Conservation (phyloP, 2,888 invertebrate species). For the Ophion slaviceki region DNA sequence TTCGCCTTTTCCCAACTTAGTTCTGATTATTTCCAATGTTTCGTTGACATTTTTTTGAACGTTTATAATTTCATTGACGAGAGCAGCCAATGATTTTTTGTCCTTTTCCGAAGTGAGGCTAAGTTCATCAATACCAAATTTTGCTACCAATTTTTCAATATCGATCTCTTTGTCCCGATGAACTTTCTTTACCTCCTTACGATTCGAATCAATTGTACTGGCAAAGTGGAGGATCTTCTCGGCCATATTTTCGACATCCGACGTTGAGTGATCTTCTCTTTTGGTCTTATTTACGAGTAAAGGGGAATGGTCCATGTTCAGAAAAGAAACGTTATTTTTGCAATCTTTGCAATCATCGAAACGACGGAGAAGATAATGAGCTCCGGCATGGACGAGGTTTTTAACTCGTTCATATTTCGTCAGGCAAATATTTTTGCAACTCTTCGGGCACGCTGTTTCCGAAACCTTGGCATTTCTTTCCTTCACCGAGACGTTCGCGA, state of each 20-base stretch:
- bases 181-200: conserved; percentile 17
- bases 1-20: conserved; percentile 54
- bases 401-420: conserved; percentile 56
- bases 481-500: conserved; percentile 6
- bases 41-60: conserved; percentile 71
- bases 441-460: conserved; percentile 10
- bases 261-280: conserved; percentile 48
- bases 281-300: conserved; percentile 31
- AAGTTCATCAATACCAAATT: conserved; percentile 66
- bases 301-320: neutral
- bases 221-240: conserved; percentile 68
- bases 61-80: conserved; percentile 69
- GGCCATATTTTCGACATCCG: conserved; percentile 63
- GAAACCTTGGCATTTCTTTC: conserved; percentile 11
- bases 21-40: conserved; percentile 70
- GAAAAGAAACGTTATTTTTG: conserved; percentile 2
- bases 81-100: conserved; percentile 64
- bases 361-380: conserved; percentile 60
- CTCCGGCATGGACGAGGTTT: conserved; percentile 58
- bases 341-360: conserved; percentile 54
- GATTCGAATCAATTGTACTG: conserved; percentile 53
- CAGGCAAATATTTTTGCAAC: conserved; percentile 38
- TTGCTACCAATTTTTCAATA: conserved; percentile 56
- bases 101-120: conserved; percentile 68
- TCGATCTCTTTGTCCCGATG: conserved; percentile 9